Conservation (phyloP, 2,797 vertebrate species). For the Halcyon leucocephala region DNA sequence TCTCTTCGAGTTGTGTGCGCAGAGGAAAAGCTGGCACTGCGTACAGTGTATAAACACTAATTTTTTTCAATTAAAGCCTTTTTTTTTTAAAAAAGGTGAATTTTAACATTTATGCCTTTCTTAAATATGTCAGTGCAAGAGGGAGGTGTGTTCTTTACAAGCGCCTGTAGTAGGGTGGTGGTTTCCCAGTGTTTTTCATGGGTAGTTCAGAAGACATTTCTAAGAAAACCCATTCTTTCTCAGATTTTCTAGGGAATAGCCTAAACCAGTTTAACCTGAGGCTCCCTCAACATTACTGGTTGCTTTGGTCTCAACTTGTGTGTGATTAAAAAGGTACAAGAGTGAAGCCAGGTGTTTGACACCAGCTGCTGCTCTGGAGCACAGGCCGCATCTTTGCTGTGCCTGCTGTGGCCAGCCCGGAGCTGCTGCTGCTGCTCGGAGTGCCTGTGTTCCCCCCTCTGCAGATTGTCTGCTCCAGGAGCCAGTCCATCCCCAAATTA, state of each 20-base stretch:
- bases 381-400: background rate
- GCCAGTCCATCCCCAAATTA: background rate
- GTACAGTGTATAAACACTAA: fast-evolving
- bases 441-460: fast-evolving
- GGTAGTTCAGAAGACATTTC: background rate
- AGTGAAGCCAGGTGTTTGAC: fast-evolving
- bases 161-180: background rate
- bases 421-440: background rate
- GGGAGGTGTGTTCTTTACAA: background rate
- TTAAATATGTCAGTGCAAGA: background rate
- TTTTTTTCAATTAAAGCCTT: no score
- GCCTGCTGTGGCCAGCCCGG: background rate
- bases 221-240: background rate
- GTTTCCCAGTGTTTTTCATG: background rate
- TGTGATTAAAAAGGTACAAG: background rate
- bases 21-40: background rate
- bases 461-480: background rate
- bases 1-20: fast-evolving
- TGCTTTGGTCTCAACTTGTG: background rate
- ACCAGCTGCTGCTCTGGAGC: fast-evolving
- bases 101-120: background rate
- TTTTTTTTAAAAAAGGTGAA: background rate
- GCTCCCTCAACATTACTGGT: background rate
- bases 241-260: background rate
- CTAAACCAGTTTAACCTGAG: background rate